Conservation (phyloP, 2,797 vertebrate species). For the Acridotheres tristis region DNA sequence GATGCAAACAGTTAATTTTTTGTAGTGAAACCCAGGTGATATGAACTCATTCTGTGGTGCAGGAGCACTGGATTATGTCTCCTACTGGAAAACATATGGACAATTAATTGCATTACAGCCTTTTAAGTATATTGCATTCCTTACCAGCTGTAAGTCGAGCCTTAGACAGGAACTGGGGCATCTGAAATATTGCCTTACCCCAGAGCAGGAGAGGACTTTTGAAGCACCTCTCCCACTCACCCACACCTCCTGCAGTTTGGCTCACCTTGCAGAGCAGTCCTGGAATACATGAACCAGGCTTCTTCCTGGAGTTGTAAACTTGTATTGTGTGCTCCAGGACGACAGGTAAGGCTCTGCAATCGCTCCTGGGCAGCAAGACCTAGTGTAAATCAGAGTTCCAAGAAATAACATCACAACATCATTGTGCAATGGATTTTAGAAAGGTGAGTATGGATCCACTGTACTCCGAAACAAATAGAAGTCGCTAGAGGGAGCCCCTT, state of each 20-base stretch:
- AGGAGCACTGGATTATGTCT: neutral
- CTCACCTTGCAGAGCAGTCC: accelerated
- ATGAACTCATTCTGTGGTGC: neutral
- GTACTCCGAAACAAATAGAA: neutral
- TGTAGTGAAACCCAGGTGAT: neutral
- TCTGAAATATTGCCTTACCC: neutral
- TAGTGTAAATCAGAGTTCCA: neutral
- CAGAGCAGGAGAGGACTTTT: neutral
- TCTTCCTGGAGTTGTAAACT: accelerated
- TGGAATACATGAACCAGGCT: neutral
- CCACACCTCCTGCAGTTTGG: neutral
- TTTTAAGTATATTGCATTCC: neutral
- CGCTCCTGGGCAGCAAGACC: neutral
- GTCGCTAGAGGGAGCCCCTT: slow-evolving; percentile 45
- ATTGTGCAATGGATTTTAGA: neutral
- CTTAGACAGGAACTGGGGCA: neutral
- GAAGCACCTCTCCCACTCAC: neutral
- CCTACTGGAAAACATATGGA: neutral
- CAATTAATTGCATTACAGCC: neutral
- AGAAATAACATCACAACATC: neutral
- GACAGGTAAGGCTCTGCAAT: neutral
- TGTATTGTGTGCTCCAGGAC: accelerated
- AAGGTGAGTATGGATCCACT: neutral
- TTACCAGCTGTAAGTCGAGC: neutral
- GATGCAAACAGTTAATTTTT: neutral